A percentile compares a stretch with the other conserved stretches of the same genome.
Conservation (phyloP, 2,113 vertebrate genomes). For the Empidonax alnorum region DNA sequence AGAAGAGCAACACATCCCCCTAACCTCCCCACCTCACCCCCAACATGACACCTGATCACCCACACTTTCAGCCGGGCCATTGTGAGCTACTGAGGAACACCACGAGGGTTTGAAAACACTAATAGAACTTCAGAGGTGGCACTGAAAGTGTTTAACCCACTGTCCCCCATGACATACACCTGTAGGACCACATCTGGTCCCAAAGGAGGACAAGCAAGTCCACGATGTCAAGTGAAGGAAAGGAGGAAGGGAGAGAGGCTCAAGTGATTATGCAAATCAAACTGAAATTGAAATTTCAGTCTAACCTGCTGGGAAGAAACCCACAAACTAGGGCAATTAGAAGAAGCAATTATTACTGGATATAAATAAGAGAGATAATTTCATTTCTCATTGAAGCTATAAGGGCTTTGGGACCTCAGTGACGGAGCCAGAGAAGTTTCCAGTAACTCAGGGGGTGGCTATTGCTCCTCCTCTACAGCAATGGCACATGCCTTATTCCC, state of each 20-base stretch:
- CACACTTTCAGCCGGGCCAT: background rate
- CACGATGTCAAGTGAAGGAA: background rate
- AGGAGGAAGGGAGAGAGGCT: background rate
- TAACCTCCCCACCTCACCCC: background rate
- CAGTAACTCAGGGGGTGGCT: background rate
- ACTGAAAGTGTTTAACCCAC: background rate
- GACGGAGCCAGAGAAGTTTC: background rate
- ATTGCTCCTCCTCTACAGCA: background rate
- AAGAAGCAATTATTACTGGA: slow-evolving; percentile 36
- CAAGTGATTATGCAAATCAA: slow-evolving; percentile 30
- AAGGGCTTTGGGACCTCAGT: slow-evolving; percentile 32
- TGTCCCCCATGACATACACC: background rate
- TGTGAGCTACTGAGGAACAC: accelerated
- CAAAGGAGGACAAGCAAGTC: background rate
- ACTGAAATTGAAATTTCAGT: slow-evolving; percentile 42
- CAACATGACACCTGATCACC: accelerated
- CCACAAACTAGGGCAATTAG: slow-evolving; percentile 43
- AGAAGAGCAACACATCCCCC: background rate
- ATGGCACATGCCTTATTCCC: background rate
- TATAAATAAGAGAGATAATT: slow-evolving; percentile 45
- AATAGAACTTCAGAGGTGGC: background rate
- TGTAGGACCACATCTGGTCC: background rate
- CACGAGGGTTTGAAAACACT: background rate
- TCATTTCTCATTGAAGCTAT: slow-evolving; percentile 47
- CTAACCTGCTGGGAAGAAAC: slow-evolving; percentile 33